phyloP scores from a whole-genome alignment of 2,797 vertebrate genomes.

The Cheirogaleus major region DNA sequence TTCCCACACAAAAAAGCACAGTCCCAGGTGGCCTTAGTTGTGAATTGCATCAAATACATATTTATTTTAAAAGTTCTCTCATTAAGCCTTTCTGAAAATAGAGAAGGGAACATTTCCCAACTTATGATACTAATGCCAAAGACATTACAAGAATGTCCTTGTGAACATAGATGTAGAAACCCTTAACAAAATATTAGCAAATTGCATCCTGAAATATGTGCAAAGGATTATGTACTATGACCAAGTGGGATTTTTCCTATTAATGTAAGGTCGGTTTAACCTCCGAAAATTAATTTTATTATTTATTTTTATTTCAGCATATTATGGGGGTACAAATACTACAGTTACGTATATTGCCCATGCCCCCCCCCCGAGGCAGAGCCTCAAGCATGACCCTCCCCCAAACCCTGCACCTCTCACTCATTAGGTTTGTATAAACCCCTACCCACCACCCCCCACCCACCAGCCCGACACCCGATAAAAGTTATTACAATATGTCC shows the following conservation, averaged over 20 bases:
- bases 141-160: background rate
- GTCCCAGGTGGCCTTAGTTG: background rate
- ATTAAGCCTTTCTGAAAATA: background rate
- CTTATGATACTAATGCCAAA: background rate
- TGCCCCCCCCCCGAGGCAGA: too few species aligned
- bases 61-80: background rate
- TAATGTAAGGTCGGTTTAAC: background rate
- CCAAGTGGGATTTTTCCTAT: background rate
- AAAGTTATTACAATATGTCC: too few species aligned
- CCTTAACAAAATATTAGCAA: background rate
- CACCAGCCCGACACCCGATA: too few species aligned
- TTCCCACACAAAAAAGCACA: background rate
- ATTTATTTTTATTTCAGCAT: too few species aligned
- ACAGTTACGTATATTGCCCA: too few species aligned
- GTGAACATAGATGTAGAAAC: background rate
- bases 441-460: too few species aligned
- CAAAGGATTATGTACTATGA: background rate
- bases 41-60: background rate
- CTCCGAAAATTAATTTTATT: background rate
- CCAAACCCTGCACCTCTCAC: too few species aligned
- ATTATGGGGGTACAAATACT: too few species aligned
- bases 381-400: too few species aligned
- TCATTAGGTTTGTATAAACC: too few species aligned
- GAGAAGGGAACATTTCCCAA: background rate
- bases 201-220: background rate